Conservation (phyloP, 1,140 invertebrate species). For the Rhopalosiphum maidis region DNA sequence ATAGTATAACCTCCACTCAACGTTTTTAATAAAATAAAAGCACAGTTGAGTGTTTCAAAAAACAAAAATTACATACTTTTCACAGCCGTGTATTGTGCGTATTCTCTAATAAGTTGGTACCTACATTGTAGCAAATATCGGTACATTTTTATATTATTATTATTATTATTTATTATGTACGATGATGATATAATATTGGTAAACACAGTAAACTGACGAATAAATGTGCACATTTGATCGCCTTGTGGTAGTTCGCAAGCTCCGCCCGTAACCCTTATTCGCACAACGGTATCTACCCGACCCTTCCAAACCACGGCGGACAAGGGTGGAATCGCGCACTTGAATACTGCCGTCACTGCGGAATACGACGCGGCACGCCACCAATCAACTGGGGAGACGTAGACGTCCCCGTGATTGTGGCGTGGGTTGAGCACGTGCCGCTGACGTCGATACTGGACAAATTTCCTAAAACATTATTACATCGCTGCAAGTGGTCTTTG, state of each 20-base stretch:
- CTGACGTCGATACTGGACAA: neutral
- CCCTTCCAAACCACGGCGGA: neutral
- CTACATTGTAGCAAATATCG: neutral
- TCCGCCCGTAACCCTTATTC: neutral
- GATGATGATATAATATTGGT: neutral
- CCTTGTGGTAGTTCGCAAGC: neutral
- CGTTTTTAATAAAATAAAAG: conserved; percentile 14
- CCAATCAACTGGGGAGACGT: neutral
- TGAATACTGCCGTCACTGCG: neutral
- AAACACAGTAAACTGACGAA: neutral
- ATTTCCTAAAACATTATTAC: neutral
- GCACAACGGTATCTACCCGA: neutral
- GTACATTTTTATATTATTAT: neutral
- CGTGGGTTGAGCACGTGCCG: neutral
- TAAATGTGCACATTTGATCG: neutral
- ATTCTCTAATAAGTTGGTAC: neutral
- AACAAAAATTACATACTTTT: neutral
- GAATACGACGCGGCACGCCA: neutral
- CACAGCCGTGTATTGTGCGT: neutral
- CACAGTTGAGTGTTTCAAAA: neutral
- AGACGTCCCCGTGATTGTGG: neutral
- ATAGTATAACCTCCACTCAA: neutral
- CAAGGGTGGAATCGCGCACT: neutral
- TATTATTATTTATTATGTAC: neutral
- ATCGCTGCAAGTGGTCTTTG: neutral